Percentiles rank a stretch among this genome's conserved stretches.
phyloP scores from a whole-genome alignment of 2,888 invertebrate species.

The Microchrysa polita region DNA sequence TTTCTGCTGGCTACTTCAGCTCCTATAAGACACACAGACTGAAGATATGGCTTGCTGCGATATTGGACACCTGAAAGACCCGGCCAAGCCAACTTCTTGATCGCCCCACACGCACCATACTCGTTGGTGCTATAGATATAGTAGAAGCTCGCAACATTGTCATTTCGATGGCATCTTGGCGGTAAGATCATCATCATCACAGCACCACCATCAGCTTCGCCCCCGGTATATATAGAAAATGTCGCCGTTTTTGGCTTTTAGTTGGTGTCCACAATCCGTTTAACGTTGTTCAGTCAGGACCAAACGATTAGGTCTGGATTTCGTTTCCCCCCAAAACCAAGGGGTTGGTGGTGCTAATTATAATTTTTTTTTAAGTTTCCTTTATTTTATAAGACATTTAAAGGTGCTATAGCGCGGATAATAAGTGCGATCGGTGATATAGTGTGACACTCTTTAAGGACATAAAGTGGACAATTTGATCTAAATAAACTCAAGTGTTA shows the following conservation, averaged over 20 bases:
- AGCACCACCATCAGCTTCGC: no score
- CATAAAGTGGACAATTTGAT: no score
- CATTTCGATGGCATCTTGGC: slow-evolving; percentile 47
- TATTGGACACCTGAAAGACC: slow-evolving; percentile 7
- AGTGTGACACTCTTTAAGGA: no score
- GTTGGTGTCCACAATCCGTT: slow-evolving; percentile 48
- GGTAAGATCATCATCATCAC: slow-evolving; percentile 37
- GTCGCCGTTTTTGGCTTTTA: slow-evolving; percentile 46
- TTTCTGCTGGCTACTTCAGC: neutral
- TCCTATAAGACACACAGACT: no score
- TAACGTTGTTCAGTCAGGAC: slow-evolving; percentile 23
- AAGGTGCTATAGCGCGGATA: no score
- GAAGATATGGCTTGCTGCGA: neutral
- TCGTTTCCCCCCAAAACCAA: neutral
- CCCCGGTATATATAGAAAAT: slow-evolving; percentile 49
- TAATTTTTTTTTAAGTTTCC: no score
- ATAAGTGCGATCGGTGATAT: no score
- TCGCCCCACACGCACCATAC: slow-evolving; percentile 45
- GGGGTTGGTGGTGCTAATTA: no score
- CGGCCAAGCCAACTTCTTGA: no score
- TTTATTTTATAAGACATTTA: no score
- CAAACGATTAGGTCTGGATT: no score
- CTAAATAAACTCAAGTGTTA: no score
- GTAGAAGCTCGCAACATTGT: slow-evolving; percentile 43
- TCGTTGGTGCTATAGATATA: slow-evolving; percentile 9